Conservation (phyloP, 2,888 invertebrate genomes). For the Xestoiulus laeticollis region DNA sequence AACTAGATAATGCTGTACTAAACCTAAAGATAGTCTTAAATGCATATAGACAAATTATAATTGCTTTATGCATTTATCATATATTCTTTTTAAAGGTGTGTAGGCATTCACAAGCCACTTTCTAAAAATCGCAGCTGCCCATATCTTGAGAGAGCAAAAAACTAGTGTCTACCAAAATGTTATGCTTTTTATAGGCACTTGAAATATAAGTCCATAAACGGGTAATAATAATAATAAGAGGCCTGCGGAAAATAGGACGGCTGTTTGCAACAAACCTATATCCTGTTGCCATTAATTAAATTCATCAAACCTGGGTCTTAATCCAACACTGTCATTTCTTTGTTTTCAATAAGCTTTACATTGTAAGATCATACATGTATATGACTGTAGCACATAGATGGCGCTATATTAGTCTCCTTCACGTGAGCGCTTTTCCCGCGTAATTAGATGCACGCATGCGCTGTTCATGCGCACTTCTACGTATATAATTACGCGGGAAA, state of each 20-base stretch:
- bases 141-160: background rate
- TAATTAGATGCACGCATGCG: too few species aligned
- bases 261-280: background rate
- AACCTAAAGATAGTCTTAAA: too few species aligned
- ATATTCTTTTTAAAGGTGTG: background rate
- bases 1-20: too few species aligned
- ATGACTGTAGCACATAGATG: background rate
- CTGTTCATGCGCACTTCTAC: too few species aligned
- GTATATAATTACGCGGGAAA: too few species aligned
- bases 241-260: conserved; percentile 10
- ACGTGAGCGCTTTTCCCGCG: too few species aligned
- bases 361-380: background rate
- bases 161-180: background rate
- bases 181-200: background rate
- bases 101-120: background rate
- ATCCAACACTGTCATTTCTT: background rate
- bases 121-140: background rate
- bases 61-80: background rate
- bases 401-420: background rate
- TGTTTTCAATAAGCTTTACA: background rate
- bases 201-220: background rate
- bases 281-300: conserved; percentile 6
- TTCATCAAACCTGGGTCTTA: background rate
- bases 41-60: too few species aligned
- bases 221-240: background rate